Conservation (phyloP, 2,113 vertebrate genomes). For the Chionis minor region DNA sequence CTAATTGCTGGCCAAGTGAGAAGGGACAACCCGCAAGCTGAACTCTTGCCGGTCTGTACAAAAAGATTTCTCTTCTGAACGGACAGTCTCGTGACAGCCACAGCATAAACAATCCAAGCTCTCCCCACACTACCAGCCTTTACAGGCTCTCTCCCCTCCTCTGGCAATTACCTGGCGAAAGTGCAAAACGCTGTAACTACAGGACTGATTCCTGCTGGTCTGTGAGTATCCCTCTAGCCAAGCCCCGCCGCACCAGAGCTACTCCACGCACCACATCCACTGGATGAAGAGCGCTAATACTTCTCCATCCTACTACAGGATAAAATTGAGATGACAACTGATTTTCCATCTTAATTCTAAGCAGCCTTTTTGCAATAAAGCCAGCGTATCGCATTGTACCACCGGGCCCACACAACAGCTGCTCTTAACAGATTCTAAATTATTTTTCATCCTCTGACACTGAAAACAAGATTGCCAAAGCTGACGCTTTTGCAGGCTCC, state of each 20-base stretch:
- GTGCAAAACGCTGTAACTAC: neutral
- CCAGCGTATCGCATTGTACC: neutral
- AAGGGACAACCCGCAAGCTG: neutral
- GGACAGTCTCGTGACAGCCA: neutral
- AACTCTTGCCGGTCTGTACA: neutral
- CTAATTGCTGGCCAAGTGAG: neutral
- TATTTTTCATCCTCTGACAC: conserved; percentile 31
- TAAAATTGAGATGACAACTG: neutral
- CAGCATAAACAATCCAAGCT: neutral
- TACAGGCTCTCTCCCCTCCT: neutral
- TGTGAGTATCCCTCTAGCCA: too few species aligned
- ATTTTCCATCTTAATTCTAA: neutral
- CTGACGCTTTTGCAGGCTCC: neutral
- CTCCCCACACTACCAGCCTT: neutral
- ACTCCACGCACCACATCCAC: neutral
- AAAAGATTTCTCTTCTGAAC: neutral
- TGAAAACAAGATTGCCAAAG: neutral
- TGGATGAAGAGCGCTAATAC: too few species aligned
- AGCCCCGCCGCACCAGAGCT: neutral
- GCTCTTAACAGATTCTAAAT: neutral
- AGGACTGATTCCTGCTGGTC: neutral
- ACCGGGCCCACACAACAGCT: conserved; percentile 42
- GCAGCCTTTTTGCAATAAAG: neutral
- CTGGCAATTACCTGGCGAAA: neutral
- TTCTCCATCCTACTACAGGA: neutral